Evolutionary conservation across 2,113 vertebrate genomes (phyloP).

Genomic region (Aplodontia rufa): DNA sequence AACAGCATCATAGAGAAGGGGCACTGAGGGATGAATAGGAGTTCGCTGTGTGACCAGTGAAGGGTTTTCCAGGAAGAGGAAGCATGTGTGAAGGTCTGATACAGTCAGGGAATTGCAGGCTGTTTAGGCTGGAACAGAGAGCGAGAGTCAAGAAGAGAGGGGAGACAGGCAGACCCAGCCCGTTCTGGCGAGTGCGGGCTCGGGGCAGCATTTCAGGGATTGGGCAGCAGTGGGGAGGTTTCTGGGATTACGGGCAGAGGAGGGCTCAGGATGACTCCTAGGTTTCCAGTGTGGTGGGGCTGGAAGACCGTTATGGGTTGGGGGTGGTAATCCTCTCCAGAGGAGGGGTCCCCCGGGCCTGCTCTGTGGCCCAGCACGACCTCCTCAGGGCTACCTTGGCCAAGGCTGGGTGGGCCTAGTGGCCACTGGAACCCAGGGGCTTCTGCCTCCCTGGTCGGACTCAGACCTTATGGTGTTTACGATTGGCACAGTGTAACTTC

Average conservation of each 20-base stretch:
- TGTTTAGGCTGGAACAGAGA: background rate
- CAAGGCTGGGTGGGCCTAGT: background rate
- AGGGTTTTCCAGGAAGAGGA: background rate
- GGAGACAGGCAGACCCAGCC: background rate
- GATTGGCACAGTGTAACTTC: constrained; percentile 60
- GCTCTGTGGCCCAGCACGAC: too few species aligned
- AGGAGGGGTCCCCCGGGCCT: background rate
- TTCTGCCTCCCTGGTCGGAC: background rate
- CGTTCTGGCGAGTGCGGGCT: too few species aligned
- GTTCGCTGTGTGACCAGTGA: fast-evolving
- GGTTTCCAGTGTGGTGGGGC: background rate
- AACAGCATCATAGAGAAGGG: background rate
- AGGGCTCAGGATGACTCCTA: fast-evolving
- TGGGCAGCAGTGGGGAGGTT: too few species aligned
- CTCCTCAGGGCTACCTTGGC: background rate
- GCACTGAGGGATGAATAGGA: background rate
- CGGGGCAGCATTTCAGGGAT: background rate
- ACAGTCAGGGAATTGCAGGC: background rate
- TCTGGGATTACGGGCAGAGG: too few species aligned
- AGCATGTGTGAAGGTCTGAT: fast-evolving
- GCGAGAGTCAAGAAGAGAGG: background rate
- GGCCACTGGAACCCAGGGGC: background rate
- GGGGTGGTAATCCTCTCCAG: fast-evolving
- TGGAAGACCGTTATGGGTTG: background rate
- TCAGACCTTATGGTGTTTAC: constrained; percentile 66